Conservation (phyloP, 2,113 vertebrate species). For the Empidonax traillii region DNA sequence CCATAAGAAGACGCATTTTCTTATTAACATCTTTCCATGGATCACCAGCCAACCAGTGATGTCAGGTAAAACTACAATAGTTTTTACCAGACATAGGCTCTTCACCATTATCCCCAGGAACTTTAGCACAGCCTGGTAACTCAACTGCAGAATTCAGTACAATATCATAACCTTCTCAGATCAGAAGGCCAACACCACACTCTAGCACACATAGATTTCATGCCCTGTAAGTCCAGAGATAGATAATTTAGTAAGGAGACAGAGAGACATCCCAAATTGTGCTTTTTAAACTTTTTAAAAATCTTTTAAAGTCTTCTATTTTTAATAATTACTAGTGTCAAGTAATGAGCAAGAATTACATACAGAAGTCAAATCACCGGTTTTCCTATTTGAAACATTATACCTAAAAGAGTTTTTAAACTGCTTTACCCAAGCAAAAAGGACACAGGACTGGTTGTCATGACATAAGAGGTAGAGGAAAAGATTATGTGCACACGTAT, state of each 20-base stretch:
- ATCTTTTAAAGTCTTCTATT: not conserved
- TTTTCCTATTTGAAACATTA: not conserved
- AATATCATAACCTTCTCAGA: not conserved
- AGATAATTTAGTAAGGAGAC: not conserved
- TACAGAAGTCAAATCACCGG: not conserved
- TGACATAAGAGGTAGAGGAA: not conserved
- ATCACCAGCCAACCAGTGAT: not conserved
- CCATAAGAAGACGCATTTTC: not conserved
- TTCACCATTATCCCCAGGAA: not conserved
- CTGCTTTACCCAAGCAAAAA: not conserved
- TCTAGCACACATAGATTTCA: not conserved
- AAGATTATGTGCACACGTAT: not conserved
- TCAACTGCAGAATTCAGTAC: not conserved
- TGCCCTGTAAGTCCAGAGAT: not conserved
- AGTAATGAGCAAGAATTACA: not conserved
- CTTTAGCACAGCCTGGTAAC: not conserved
- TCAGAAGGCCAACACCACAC: not conserved
- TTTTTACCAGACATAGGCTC: not conserved
- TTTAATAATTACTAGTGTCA: not conserved
- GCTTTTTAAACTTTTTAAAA: not conserved
- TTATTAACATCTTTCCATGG: not conserved
- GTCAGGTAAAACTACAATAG: rapidly evolving
- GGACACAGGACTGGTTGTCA: not conserved
- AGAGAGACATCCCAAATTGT: not conserved
- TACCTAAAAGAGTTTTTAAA: not conserved